These are phyloP conservation scores for Centruroides sculpturatus DNA, from an alignment of 1,140 invertebrate genomes.

Conservation along the genomic window DNA sequence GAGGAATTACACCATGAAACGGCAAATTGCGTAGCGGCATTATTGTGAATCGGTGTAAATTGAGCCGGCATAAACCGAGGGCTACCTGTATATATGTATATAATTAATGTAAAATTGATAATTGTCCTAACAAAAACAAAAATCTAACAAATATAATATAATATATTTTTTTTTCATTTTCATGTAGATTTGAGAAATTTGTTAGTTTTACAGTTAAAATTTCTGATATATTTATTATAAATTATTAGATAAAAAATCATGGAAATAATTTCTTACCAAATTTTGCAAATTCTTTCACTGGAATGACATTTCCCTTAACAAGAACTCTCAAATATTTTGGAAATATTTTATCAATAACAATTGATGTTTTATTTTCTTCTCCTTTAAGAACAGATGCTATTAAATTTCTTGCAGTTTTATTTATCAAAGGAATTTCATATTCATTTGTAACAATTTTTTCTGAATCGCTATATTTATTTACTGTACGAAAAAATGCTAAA, in stretches of 20 bases:
- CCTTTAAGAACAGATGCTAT: constrained; percentile 22
- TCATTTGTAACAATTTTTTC: constrained; percentile 15
- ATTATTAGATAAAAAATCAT: background rate
- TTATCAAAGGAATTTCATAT: constrained; percentile 9
- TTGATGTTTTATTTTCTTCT: background rate
- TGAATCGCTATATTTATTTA: constrained; percentile 8
- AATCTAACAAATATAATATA: too few species aligned
- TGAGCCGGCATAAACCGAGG: too few species aligned
- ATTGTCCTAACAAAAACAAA: too few species aligned
- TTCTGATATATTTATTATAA: too few species aligned
- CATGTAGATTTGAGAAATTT: too few species aligned
- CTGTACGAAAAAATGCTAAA: constrained; percentile 20
- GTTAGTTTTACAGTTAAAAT: too few species aligned
- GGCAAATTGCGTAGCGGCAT: too few species aligned
- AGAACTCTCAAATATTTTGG: constrained; percentile 82
- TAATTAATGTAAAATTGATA: too few species aligned
- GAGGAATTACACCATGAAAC: too few species aligned
- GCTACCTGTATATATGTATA: too few species aligned
- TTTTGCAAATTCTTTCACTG: constrained; percentile 20
- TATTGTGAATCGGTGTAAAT: too few species aligned
- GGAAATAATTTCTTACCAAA: constrained; percentile 8
- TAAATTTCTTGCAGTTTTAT: constrained; percentile 13
- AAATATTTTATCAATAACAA: constrained; percentile 37
- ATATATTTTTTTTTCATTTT: too few species aligned
- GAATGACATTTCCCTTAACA: constrained; percentile 50